Evolutionary conservation across 2,888 invertebrate genomes (phyloP), one percentile per base, ranked within the genome.

Genomic region (Marasmarcha lunaedactyla): DNA sequence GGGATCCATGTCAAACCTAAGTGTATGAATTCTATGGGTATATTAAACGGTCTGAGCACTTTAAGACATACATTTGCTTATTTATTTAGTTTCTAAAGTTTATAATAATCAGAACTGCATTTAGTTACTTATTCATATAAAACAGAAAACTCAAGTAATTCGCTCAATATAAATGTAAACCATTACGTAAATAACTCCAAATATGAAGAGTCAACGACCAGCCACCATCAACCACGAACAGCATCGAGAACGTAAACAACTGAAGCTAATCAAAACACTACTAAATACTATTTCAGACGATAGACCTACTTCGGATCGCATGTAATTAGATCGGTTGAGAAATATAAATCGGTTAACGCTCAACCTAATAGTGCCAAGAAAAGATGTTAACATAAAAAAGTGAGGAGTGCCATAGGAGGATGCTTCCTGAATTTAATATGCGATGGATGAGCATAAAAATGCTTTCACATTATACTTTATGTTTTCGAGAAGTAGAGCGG

Each of bases 291-390:
- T 63, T 66, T 67, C 59, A 58, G 52, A 49, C 48, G 39, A 46
- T 46, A 43, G 63, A 62, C 63, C 64, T 57, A 64, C 59, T 66
- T 58, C 49, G 42, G 42, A 14, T 34, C 3, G 34, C 34, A 50
- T 49, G 62, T 68, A 71, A 73, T 70, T 64, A 63, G 64, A 69
- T 52, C 61, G 20, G 20, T 55, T 42, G 45, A 45, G 54, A 53
- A 59, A 61, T 56, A 60, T 72, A 70, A 74, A 74, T 70, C 67
- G 58, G 49, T 71, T 63, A 54, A 51, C 72, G 59, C 57, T 59
- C 55, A 62, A 63, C 60, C 63, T 64, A 68, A 71, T 63, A 66
- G 59, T 68, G 74, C 68, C 67, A 69, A 69, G 63, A 64, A 50
- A 63, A 58, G 55, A 45, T 51, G 62, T 70, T 72, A 74, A 74